Base-by-base conservation (phyloP, 2,797 vertebrate genomes). In the Antrozous pallidus region DNA sequence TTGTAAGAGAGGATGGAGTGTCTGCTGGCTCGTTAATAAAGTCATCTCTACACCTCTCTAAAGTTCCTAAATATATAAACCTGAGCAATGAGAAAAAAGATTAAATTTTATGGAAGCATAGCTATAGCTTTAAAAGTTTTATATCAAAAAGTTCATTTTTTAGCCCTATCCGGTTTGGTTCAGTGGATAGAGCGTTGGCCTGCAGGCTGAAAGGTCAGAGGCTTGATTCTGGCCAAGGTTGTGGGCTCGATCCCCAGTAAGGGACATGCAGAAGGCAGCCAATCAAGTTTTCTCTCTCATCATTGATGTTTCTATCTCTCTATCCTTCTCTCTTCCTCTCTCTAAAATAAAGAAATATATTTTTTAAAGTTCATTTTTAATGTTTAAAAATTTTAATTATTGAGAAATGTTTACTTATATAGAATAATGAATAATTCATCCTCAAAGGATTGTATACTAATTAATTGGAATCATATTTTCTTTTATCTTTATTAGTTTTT, bases 71-170 rank as follows among this genome's bases (percentile, higher is more conserved):
- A 67, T 51, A 67, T 51, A 56, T 38, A 70, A 38, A 87, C 14
- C 42, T 61, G 47, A 84, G 63, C 33, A 24, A 65, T 49, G 8
- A 65, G 65, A 90, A 94, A 90, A 36, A 47, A 83, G 9, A 84
- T 33, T 61, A 93, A 65, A 69, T 71, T 56, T 33, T 69, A 58
- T 51, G 6, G 75, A 70, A 36, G 38, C 13, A 63, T 67, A 8
- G 69, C 82, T 85, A 18, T 63, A 22, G 47, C 56, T 94, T 86
- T 77, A 36, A 85, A 88, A 91, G 11, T 70, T 81, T 93, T 77
- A 31, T 84, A 9, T 75, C 11, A 61, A 74, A 75, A 49, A n/a
- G 8, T 63, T 51, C 12, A 20, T 36, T 75, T 40, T 74, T n/a
- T n/a, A n/a, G n/a, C n/a, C n/a, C n/a, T n/a, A n/a, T n/a, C n/a